phyloP scores from a whole-genome alignment of 1,140 invertebrate genomes.

The Zeugodacus cucurbitae region DNA sequence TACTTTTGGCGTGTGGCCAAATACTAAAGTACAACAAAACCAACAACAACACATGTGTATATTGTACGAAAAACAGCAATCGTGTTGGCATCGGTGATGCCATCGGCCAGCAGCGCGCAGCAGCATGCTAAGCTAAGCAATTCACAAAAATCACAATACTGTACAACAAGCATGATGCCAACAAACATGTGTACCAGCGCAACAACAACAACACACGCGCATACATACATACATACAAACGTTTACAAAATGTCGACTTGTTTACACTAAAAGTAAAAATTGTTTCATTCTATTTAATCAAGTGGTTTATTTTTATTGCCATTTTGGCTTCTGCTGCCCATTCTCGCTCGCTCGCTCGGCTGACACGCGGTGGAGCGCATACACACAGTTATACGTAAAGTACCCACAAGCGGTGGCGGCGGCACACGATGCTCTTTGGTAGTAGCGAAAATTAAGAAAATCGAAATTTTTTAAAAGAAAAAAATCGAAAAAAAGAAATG shows the following conservation, averaged over 20 bases:
- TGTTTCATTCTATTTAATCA: slow-evolving; percentile 9
- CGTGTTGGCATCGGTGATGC: neutral
- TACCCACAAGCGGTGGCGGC: neutral
- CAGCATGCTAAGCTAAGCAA: neutral
- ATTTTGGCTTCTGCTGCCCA: neutral
- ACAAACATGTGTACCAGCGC: neutral
- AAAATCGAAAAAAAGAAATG: neutral
- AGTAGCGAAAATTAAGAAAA: neutral
- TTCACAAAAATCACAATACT: neutral
- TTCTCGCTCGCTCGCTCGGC: neutral
- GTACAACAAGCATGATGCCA: neutral
- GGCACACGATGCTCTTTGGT: neutral
- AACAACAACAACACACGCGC: neutral
- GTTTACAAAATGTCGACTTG: neutral
- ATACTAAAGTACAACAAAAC: neutral
- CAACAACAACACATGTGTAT: neutral
- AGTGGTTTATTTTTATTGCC: slow-evolving; percentile 9
- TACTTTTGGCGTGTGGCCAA: slow-evolving; percentile 15
- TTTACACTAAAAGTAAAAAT: slow-evolving; percentile 29
- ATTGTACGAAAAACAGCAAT: neutral
- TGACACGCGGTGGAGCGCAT: neutral
- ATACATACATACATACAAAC: neutral
- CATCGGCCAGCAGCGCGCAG: neutral
- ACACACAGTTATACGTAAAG: neutral
- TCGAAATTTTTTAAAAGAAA: neutral